A percentile compares a stretch with the other conserved stretches of the same genome.
Evolutionary conservation across 2,797 vertebrate species (phyloP).

Genomic region (Pseudomugil gertrudae): DNA sequence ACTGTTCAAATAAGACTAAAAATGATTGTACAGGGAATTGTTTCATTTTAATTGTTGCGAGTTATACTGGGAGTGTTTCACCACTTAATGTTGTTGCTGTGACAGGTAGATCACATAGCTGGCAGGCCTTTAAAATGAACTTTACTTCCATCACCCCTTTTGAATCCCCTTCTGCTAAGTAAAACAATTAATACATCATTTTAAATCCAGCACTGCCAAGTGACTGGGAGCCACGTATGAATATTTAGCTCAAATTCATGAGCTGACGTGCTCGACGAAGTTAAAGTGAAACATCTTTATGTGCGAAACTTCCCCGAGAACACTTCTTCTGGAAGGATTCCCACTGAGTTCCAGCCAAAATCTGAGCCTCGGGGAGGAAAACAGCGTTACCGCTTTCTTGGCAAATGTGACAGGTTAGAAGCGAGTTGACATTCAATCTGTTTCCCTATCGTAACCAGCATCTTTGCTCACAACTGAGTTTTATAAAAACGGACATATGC

Average conservation of each 20-base stretch:
- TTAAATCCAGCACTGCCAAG: slow-evolving; percentile 32
- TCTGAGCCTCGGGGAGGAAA: slow-evolving; percentile 65
- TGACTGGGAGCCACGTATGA: slow-evolving; percentile 34
- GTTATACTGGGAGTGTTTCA: slow-evolving; percentile 50
- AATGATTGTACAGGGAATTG: slow-evolving; percentile 54
- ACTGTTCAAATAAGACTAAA: slow-evolving; percentile 53
- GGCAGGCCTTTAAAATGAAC: slow-evolving; percentile 53
- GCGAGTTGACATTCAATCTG: slow-evolving; percentile 78
- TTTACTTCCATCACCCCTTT: slow-evolving; percentile 45
- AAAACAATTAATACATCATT: slow-evolving; percentile 60
- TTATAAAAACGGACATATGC: slow-evolving; percentile 72
- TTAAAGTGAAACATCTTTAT: slow-evolving; percentile 60
- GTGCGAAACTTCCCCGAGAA: slow-evolving; percentile 67
- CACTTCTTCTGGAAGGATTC: slow-evolving; percentile 71
- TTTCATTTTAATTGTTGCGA: slow-evolving; percentile 55
- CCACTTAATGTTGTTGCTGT: slow-evolving; percentile 40
- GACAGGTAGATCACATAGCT: slow-evolving; percentile 60
- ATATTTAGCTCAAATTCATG: slow-evolving; percentile 44
- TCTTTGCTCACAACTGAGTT: slow-evolving; percentile 74
- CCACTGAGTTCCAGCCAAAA: slow-evolving; percentile 66
- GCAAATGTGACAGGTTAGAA: slow-evolving; percentile 73
- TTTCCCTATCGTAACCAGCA: slow-evolving; percentile 73
- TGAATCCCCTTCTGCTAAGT: slow-evolving; percentile 27
- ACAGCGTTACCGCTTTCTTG: slow-evolving; percentile 75
- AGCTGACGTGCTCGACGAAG: slow-evolving; percentile 42